Evolutionary conservation across 2,888 invertebrate species (phyloP).

Genomic region (Erebia palarica): DNA sequence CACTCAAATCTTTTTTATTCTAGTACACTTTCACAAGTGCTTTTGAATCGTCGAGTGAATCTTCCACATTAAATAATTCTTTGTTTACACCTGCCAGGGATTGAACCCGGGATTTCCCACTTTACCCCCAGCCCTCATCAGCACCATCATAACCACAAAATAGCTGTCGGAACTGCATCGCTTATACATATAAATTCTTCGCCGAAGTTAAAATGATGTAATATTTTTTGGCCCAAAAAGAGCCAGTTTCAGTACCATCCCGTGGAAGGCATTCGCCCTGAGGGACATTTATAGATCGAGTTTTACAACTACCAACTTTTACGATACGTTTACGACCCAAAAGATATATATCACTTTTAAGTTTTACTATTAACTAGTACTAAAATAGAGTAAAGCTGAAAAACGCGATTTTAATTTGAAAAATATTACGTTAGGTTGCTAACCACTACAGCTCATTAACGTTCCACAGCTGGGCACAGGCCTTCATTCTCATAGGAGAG

Average conservation of each 20-base stretch:
- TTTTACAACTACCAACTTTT: constrained; percentile 24
- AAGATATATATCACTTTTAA: constrained; percentile 27
- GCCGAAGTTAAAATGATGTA: not conserved
- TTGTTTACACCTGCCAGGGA: too few species aligned
- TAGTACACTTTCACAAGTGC: too few species aligned
- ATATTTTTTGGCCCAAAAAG: constrained; percentile 1
- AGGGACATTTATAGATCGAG: constrained; percentile 22
- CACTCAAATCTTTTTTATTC: too few species aligned
- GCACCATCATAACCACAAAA: too few species aligned
- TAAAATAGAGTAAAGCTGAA: constrained; percentile 4
- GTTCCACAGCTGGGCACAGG: too few species aligned
- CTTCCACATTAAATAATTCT: too few species aligned
- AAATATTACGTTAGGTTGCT: not conserved
- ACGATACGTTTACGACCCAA: constrained; percentile 27
- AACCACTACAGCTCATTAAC: too few species aligned
- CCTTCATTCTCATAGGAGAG: too few species aligned
- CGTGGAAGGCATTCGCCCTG: not conserved
- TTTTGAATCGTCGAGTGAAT: too few species aligned
- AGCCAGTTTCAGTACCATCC: not conserved
- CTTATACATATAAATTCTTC: not conserved
- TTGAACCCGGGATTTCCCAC: too few species aligned
- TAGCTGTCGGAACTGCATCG: not conserved
- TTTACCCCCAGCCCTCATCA: too few species aligned
- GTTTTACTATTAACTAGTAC: constrained; percentile 10
- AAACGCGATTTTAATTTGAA: not conserved